Evolutionary conservation across 2,113 vertebrate species (phyloP).

Genomic region (Psilopsiagon aurifrons): DNA sequence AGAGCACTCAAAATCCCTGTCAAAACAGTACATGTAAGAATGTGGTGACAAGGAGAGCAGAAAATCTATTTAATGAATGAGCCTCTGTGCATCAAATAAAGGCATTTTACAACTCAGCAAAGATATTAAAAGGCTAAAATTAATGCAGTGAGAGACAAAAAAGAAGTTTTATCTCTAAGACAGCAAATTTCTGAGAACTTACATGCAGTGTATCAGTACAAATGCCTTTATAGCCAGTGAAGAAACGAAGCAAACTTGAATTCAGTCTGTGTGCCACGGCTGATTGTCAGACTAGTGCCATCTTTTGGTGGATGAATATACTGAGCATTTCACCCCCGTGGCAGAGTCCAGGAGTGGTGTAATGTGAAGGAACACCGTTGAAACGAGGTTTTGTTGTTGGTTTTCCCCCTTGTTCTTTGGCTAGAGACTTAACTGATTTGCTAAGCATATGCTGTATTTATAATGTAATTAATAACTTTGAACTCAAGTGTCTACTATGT

Average conservation of each 20-base stretch:
- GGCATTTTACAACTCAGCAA: neutral
- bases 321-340: neutral
- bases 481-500: neutral
- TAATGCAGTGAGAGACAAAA: neutral
- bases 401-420: neutral
- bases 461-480: neutral
- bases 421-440: neutral
- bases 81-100: neutral
- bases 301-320: neutral
- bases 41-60: neutral
- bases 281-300: neutral
- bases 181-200: neutral
- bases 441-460: neutral
- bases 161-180: neutral
- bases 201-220: neutral
- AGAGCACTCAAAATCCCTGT: neutral
- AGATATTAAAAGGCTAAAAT: neutral
- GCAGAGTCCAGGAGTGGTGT: neutral
- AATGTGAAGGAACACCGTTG: neutral
- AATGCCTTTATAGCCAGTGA: neutral
- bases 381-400: neutral
- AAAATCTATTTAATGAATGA: neutral
- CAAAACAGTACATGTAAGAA: neutral
- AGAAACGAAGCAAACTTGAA: neutral
- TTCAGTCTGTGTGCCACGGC: neutral